Evolutionary conservation across 2,888 invertebrate genomes (phyloP), one percentile per base, ranked within the genome.

Genomic region (Drosophila anomelani): DNA sequence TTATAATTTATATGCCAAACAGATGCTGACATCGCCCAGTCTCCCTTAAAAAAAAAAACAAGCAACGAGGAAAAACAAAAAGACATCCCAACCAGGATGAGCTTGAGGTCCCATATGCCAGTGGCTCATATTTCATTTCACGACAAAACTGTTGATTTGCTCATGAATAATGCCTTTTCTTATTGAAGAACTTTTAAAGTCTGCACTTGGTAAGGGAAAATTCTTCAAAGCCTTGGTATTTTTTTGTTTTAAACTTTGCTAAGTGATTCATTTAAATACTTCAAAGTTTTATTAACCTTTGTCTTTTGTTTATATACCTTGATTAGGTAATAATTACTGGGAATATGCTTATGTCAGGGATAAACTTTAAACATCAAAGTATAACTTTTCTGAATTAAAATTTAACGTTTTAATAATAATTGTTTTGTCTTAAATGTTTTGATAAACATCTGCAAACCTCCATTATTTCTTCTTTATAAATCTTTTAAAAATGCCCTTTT

Each of bases 1-100:
- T 29, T 58, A 66, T 78, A 60, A 76, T 83, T 83, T 76, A 77
- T 79, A 80, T 82, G 80, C 75, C 79, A 77, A 79, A 54, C 81
- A 79, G 70, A 49, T 60, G 59, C 68, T 67, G 54, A 55, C 66
- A 44, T 66, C 36, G 66, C 44, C 67, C 44, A 46, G 54, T 47
- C 34, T 38, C 67, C 34, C 68, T 68, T 41, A 10, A 29, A 29
- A 47, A 29, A 26, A n/a, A n/a, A 47, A 32, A 68, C 29, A 46
- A 60, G 9, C 4, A 1, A 51, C 1, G 17, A 34, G 38, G 26
- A 17, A 49, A 49, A 68, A 29, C n/a, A 49, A 9, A 49, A 49
- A 26, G 15, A 43, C n/a, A 43, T 34, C 41, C 32, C 61, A 44
- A 72, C 17, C 73, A 72, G 71, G 71, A 72, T 71, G 72, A 69